Evolutionary conservation across 2,113 vertebrate genomes (phyloP).

Genomic region (Solea senegalensis): DNA sequence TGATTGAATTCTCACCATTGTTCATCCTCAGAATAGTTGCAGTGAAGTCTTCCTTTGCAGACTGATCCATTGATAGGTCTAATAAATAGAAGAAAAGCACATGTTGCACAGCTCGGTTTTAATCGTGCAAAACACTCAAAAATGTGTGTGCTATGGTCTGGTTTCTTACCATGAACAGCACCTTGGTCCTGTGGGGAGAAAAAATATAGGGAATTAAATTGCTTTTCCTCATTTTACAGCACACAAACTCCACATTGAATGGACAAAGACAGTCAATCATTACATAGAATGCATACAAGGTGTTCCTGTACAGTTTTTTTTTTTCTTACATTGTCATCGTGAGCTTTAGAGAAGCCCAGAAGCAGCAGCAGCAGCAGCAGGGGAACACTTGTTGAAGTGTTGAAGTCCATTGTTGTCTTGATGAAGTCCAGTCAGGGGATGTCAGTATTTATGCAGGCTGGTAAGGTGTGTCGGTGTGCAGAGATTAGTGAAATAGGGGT

Average conservation of each 20-base stretch:
- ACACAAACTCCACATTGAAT: background rate
- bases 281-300: fast-evolving
- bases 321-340: slow-evolving; percentile 23
- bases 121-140: background rate
- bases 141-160: background rate
- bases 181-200: slow-evolving; percentile 11
- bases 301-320: background rate
- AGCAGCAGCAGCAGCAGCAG: slow-evolving; percentile 50
- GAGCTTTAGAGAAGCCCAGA: slow-evolving; percentile 39
- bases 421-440: background rate
- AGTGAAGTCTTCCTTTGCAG: slow-evolving; percentile 17
- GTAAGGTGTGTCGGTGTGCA: slow-evolving; percentile 45
- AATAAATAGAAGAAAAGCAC: slow-evolving; percentile 24
- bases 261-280: background rate
- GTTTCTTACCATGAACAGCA: slow-evolving; percentile 30
- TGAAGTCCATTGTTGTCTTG: slow-evolving; percentile 40
- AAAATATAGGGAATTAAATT: background rate
- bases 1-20: slow-evolving; percentile 34
- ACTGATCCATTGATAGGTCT: background rate
- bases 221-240: background rate
- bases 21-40: slow-evolving; percentile 66
- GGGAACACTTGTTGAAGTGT: background rate
- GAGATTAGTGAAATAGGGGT: slow-evolving; percentile 48
- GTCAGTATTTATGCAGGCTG: slow-evolving; percentile 34
- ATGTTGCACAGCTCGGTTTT: slow-evolving; percentile 1